Evolutionary conservation across 1,140 invertebrate species (phyloP), one percentile per base, ranked within the genome.

Genomic region (Bombus waltoni): DNA sequence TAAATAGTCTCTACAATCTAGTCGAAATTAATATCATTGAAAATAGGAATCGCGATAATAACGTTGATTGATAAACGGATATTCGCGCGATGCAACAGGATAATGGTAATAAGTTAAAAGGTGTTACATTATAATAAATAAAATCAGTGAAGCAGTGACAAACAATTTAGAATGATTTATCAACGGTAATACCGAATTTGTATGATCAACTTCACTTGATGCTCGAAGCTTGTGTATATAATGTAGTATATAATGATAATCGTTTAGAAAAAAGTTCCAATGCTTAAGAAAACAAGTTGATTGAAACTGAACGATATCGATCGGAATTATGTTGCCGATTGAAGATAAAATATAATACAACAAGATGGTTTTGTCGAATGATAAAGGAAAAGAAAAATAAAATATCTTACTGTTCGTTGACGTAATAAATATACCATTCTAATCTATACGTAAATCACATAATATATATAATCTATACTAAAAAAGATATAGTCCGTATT

Each of bases 301-400:
- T 62, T n/a, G 18, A 75, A 28, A 74, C n/a, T 40, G 1, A 44
- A 2, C 57, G 44, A 65, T 32, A 32, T 11, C n/a, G 3, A 32
- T 44, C 77, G 8, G 15, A 53, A 53, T 53, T 40, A 28, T n/a
- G 44, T 18, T 32, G 2, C 38, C 18, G 10, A 70, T 70, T 40
- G 25, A 47, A 68, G 65, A 80, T 70, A 47, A 80, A 79, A 44
- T n/a, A 25, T 44, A 44, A 44, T n/a, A 80, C 32, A 70, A 70
- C 2, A 53, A 66, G 28, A 40, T 68, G 3, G 32, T 13, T 3
- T 25, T 40, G 11, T 53, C 2, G 13, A 15, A n/a, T 53, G 65
- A 71, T 59, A 47, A 40, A n/a, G n/a, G n/a, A 44, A 59, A 57
- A 59, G 15, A 62, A 40, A 59, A 22, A 28, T 32, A 57, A n/a